phyloP scores from a whole-genome alignment of 2,888 invertebrate species.

The Drosophila hawaiiensis region DNA sequence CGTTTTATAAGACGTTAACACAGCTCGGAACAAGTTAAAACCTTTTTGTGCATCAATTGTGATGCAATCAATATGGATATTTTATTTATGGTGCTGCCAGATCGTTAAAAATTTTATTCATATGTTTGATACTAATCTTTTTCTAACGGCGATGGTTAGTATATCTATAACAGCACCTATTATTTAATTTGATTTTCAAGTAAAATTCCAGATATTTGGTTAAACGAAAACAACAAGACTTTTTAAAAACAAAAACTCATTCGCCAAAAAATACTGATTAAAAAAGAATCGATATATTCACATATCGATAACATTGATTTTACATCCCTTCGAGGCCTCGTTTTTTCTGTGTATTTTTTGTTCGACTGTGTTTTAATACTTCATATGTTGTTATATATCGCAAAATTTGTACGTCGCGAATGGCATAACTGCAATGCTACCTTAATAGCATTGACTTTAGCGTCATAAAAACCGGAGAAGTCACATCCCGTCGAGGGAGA shows the following conservation, averaged over 20 bases:
- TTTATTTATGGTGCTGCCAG: conserved; percentile 47
- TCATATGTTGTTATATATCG: conserved; percentile 40
- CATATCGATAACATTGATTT: conserved; percentile 47
- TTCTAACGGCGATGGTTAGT: conserved; percentile 21
- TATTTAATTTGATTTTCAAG: neutral
- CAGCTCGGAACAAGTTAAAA: conserved; percentile 19
- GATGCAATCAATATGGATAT: conserved; percentile 76
- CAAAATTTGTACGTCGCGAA: conserved; percentile 14
- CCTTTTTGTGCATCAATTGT: conserved; percentile 53
- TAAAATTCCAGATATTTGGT: neutral
- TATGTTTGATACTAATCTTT: conserved; percentile 15
- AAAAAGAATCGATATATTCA: conserved; percentile 21
- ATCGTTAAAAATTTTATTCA: conserved; percentile 1
- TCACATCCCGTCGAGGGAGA: conserved; percentile 6
- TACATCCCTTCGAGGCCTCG: conserved; percentile 61
- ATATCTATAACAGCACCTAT: neutral
- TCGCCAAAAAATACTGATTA: neutral
- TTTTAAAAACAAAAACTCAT: neutral
- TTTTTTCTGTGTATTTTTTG: conserved; percentile 71
- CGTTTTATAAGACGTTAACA: conserved; percentile 10
- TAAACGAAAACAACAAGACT: neutral
- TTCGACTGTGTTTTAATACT: conserved; percentile 45
- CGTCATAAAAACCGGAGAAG: conserved; percentile 1
- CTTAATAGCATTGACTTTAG: conserved; percentile 8
- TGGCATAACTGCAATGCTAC: conserved; percentile 33